Evolutionary conservation across 2,797 vertebrate genomes (phyloP).

Genomic region (Parauchenoglanis punctatus): DNA sequence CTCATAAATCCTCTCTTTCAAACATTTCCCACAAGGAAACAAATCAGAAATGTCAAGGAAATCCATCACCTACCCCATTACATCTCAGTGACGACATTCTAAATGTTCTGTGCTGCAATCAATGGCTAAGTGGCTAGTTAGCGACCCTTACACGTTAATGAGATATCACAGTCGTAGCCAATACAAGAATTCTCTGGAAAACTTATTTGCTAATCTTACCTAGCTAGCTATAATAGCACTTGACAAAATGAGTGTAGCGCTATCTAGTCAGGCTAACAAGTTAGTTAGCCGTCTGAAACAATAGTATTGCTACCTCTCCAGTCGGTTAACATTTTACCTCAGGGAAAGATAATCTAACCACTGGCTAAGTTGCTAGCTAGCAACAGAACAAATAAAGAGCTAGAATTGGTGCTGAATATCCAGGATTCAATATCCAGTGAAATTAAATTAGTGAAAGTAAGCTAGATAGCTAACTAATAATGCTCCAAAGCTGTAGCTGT

Average conservation of each 20-base stretch:
- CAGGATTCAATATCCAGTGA: background rate
- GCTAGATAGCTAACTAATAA: background rate
- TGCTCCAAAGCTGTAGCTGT: too few relatives aligned
- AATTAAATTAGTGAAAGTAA: background rate
- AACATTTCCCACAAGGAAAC: background rate
- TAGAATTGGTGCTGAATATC: background rate
- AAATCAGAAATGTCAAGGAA: background rate
- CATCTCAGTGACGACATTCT: background rate
- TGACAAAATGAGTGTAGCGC: background rate
- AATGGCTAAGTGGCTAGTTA: background rate
- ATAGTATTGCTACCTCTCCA: background rate
- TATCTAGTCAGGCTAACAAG: background rate
- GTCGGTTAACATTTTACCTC: constrained; percentile 3
- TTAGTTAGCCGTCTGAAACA: background rate
- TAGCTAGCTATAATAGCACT: background rate
- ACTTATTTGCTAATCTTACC: background rate
- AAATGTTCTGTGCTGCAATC: background rate
- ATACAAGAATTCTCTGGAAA: background rate
- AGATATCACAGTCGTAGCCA: background rate
- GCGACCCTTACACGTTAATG: background rate
- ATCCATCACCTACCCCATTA: background rate
- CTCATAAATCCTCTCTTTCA: background rate
- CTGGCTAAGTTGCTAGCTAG: background rate
- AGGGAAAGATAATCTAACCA: background rate
- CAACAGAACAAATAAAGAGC: background rate